A percentile compares a stretch with the other conserved stretches of the same genome.
These are phyloP conservation scores for Cantharis rufa DNA, from an alignment of 2,888 invertebrate species.

Conservation along the genomic window DNA sequence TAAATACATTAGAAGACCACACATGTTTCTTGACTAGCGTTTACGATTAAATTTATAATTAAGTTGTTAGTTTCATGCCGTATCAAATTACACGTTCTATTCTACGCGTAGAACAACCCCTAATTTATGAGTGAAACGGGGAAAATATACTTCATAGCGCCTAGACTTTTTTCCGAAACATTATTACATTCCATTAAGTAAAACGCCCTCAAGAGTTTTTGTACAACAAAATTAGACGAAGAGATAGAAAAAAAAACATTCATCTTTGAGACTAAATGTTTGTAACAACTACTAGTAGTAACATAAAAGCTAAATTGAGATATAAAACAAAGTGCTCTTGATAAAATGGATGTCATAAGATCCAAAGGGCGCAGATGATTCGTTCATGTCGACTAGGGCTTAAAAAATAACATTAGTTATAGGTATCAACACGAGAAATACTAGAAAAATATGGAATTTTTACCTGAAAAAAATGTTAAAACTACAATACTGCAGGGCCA, in stretches of 20 bases:
- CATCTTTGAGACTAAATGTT: constrained; percentile 4
- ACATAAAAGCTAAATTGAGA: constrained; percentile 6
- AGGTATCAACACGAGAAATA: neutral
- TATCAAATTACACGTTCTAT: constrained; percentile 17
- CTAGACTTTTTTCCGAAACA: constrained; percentile 15
- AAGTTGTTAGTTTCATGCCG: constrained; percentile 19
- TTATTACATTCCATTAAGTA: constrained; percentile 34
- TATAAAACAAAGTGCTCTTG: constrained; percentile 1
- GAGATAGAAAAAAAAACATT: constrained; percentile 22
- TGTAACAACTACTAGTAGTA: neutral
- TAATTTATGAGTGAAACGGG: constrained; percentile 16
- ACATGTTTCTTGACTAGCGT: constrained; percentile 4
- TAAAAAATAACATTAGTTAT: neutral
- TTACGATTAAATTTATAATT: constrained; percentile 21
- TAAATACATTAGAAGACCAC: constrained; percentile 11
- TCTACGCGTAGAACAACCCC: constrained; percentile 9
- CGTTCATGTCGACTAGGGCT: neutral
- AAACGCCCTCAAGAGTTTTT: constrained; percentile 27
- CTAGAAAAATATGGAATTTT: neutral
- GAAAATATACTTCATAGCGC: constrained; percentile 13
- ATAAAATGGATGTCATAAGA: constrained; percentile 3
- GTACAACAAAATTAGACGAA: constrained; percentile 11
- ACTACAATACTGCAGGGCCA: neutral
- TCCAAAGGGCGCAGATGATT: neutral
- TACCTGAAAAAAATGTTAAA: neutral